Conservation (phyloP, 2,113 vertebrate genomes). For the Pteruthius melanotis region DNA sequence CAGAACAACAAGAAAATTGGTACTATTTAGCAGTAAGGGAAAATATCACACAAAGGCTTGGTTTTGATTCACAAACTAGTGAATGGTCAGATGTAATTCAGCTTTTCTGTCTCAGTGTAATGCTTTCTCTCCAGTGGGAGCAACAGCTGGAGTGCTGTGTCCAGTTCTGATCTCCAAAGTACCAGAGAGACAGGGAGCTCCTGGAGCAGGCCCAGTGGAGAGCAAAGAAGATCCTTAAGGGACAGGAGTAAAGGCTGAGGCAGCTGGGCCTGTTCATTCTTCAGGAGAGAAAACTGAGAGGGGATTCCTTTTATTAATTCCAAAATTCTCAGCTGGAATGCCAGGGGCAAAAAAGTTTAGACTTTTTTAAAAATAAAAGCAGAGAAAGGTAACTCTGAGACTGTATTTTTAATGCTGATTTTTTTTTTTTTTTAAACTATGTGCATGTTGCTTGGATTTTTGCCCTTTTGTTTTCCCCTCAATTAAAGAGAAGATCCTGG, state of each 20-base stretch:
- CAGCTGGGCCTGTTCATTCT: no score
- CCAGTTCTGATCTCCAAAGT: background rate
- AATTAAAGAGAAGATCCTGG: background rate
- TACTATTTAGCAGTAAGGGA: background rate
- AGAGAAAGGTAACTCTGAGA: background rate
- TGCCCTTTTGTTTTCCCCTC: background rate
- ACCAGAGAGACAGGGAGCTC: background rate
- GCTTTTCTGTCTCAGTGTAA: background rate
- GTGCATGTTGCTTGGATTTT: background rate
- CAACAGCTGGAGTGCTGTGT: background rate
- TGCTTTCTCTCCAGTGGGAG: background rate
- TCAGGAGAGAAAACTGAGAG: background rate
- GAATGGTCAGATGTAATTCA: background rate
- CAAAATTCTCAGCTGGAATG: background rate
- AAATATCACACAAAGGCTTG: background rate
- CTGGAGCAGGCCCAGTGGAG: rapidly evolving
- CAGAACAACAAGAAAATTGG: background rate
- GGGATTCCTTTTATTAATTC: background rate
- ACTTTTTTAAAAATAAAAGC: background rate
- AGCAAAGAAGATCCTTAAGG: background rate
- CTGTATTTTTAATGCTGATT: background rate
- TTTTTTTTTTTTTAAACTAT: background rate
- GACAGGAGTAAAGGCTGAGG: background rate
- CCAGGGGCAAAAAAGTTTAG: background rate
- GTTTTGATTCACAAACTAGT: background rate